A percentile compares a stretch with the other conserved stretches of the same genome.
Evolutionary conservation across 2,113 vertebrate species (phyloP).

Genomic region (Maccullochella peelii): DNA sequence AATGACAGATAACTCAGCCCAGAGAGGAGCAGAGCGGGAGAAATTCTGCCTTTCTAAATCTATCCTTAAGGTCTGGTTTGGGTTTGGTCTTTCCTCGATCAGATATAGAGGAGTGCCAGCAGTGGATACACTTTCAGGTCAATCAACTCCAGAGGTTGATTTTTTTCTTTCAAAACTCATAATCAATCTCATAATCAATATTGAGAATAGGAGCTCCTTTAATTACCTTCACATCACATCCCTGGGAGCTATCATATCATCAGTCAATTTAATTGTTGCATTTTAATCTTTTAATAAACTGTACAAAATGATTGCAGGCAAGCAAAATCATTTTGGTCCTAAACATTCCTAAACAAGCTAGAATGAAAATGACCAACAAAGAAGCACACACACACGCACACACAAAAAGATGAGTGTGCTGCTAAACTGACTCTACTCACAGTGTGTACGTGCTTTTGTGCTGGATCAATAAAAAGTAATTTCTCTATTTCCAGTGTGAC

Average conservation of each 20-base stretch:
- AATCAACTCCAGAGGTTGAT: not conserved
- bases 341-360: not conserved
- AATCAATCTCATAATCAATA: not conserved
- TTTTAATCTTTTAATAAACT: not conserved
- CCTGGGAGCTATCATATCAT: not conserved
- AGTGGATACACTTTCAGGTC: not conserved
- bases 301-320: not conserved
- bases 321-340: not conserved
- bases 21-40: constrained; percentile 24
- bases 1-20: constrained; percentile 64
- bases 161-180: not conserved
- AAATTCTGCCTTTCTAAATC: not conserved
- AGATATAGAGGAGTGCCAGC: not conserved
- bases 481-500: not conserved
- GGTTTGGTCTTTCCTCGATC: not conserved
- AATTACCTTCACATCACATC: not conserved
- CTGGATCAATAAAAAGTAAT: not conserved
- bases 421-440: not conserved
- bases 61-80: constrained; percentile 19
- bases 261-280: not conserved
- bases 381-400: too few relatives aligned
- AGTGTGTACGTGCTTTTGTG: not conserved
- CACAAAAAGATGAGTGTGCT: not conserved
- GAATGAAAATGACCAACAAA: not conserved
- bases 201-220: not conserved